phyloP scores from a whole-genome alignment of 2,113 vertebrate genomes.

The Corythaixoides concolor region DNA sequence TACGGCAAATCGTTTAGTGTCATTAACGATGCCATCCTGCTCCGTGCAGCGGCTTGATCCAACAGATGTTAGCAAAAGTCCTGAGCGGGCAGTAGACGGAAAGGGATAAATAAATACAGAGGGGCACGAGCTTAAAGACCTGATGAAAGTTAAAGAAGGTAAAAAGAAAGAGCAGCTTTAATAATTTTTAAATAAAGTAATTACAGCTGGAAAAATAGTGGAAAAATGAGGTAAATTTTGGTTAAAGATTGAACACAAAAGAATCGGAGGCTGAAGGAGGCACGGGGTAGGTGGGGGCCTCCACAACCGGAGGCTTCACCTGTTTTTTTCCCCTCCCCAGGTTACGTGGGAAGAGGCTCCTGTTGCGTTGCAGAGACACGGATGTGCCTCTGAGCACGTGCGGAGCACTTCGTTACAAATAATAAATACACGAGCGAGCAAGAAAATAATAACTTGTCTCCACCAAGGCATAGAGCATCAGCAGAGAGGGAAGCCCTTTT shows the following conservation, averaged over 20 bases:
- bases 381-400: rapidly evolving
- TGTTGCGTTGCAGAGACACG: background rate
- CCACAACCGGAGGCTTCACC: background rate
- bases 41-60: background rate
- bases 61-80: background rate
- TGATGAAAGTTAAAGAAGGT: background rate
- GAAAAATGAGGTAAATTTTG: background rate
- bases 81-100: background rate
- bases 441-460: background rate
- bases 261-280: background rate
- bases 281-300: rapidly evolving
- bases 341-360: background rate
- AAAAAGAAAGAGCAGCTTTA: background rate
- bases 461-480: rapidly evolving
- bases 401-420: rapidly evolving
- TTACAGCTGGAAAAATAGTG: background rate
- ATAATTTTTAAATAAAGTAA: background rate
- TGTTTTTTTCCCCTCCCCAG: too few species aligned
- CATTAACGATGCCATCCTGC: background rate
- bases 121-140: background rate
- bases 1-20: background rate
- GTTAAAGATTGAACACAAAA: background rate
- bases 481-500: background rate
- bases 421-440: background rate
- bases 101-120: background rate